Evolutionary conservation across 2,113 vertebrate genomes (phyloP).

Genomic region (Tragulus kanchil): DNA sequence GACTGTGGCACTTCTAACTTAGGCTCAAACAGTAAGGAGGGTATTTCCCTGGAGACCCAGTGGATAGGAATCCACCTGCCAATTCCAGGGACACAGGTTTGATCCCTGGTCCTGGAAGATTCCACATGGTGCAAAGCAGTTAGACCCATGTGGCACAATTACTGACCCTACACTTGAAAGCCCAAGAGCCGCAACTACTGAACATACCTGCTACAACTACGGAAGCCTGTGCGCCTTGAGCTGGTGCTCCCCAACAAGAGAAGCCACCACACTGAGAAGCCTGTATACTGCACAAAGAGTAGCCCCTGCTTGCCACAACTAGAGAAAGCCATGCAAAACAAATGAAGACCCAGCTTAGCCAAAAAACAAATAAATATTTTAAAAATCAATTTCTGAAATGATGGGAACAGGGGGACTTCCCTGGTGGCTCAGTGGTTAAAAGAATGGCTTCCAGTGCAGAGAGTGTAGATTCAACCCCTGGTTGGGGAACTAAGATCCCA

Average conservation of each 20-base stretch:
- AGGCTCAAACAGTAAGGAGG: not conserved
- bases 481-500: no score
- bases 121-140: not conserved
- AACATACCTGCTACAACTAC: not conserved
- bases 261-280: not conserved
- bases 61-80: not conserved
- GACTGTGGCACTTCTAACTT: not conserved
- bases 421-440: no score
- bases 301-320: not conserved
- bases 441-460: no score
- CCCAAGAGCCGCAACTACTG: accelerated
- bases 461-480: no score
- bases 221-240: accelerated
- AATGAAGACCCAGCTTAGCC: not conserved
- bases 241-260: not conserved
- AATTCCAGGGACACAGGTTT: not conserved
- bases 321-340: not conserved
- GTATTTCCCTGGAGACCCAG: not conserved
- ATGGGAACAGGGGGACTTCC: not conserved
- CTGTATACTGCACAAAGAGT: not conserved
- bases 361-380: not conserved
- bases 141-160: not conserved
- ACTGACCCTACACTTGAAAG: not conserved
- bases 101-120: not conserved
- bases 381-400: not conserved